Conservation (phyloP, 2,888 invertebrate species). For the Graphium colonna region DNA sequence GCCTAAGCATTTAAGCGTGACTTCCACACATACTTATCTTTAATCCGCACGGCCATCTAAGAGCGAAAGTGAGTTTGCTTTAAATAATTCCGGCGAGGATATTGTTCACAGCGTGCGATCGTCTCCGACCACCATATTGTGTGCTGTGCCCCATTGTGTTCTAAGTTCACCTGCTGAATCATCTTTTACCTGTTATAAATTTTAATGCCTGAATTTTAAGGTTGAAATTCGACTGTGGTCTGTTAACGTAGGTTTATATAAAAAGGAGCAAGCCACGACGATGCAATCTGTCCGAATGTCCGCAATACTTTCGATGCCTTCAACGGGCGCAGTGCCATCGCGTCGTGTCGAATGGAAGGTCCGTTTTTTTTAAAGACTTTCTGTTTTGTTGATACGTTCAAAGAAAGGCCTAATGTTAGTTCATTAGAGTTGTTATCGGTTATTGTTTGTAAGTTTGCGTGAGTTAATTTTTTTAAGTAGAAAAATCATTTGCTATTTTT, state of each 20-base stretch:
- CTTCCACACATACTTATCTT: conserved; percentile 36
- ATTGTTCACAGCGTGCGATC: conserved; percentile 70
- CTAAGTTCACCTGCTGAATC: conserved; percentile 16
- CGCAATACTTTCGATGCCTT: conserved; percentile 38
- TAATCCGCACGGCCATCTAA: conserved; percentile 46
- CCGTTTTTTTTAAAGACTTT: conserved; percentile 26
- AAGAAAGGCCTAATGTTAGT: neutral
- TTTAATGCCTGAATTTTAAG: no score
- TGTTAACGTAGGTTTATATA: conserved; percentile 11
- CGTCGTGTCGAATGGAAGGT: neutral
- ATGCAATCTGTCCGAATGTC: conserved; percentile 27
- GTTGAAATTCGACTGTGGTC: no score
- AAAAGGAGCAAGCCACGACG: conserved; percentile 17
- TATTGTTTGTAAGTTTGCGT: no score
- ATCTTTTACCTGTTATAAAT: no score
- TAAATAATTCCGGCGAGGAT: conserved; percentile 70
- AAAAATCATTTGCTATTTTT: no score
- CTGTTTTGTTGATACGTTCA: conserved; percentile 28
- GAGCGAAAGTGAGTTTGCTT: conserved; percentile 67
- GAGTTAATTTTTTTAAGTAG: no score
- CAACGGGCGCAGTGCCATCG: conserved; percentile 25
- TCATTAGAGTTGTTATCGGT: no score
- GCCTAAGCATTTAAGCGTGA: conserved; percentile 20
- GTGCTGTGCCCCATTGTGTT: conserved; percentile 23
- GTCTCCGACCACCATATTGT: conserved; percentile 30